Evolutionary conservation across 2,888 invertebrate genomes (phyloP).

Genomic region (Drosophila flavopinicola): DNA sequence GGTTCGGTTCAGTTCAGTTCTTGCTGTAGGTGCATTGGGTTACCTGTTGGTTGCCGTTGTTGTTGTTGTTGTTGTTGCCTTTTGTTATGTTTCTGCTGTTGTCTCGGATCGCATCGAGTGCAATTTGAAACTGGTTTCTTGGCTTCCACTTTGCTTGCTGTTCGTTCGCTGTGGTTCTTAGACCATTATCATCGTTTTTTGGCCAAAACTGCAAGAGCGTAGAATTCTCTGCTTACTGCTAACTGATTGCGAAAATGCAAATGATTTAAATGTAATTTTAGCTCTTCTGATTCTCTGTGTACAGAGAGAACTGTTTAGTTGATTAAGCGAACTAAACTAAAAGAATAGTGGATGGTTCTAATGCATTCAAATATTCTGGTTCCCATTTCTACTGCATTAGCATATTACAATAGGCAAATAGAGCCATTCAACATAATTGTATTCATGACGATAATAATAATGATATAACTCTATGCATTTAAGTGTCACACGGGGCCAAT

Average conservation of each 20-base stretch:
- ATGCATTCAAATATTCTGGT: no score
- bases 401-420: no score
- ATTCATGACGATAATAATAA: no score
- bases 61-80: constrained; percentile 43
- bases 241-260: background rate
- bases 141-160: constrained; percentile 26
- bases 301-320: no score
- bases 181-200: constrained; percentile 20
- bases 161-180: constrained; percentile 12
- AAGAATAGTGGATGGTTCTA: no score
- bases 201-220: constrained; percentile 17
- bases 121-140: constrained; percentile 61
- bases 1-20: constrained; percentile 40
- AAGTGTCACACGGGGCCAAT: no score
- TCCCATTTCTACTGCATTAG: no score
- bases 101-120: constrained; percentile 55
- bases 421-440: no score
- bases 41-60: constrained; percentile 66
- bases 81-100: constrained; percentile 50
- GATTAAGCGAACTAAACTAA: no score
- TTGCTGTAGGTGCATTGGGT: constrained; percentile 70
- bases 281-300: background rate
- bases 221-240: background rate
- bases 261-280: background rate
- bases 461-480: no score